Base-by-base conservation (phyloP, 2,888 invertebrate species). In the Aromia moschata region DNA sequence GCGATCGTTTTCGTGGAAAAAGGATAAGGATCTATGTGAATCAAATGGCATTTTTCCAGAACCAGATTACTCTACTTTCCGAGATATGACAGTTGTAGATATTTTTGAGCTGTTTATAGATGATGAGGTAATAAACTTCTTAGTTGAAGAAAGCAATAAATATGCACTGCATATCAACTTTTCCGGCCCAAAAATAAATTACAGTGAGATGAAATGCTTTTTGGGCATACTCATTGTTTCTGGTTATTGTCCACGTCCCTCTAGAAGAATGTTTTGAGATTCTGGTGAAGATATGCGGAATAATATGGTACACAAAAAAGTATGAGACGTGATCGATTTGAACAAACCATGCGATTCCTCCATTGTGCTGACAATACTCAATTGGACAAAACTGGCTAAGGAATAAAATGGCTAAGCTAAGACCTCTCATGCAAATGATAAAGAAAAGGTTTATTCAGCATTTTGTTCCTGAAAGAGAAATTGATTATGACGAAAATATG, bases 361-460 rank as follows among this genome's bases (percentile, higher is more conserved):
- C 69, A 71, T 57, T 68, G 52, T 56, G 64, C 63, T 9, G 70
- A 72, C 43, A 74, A 72, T 56, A 62, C 43, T 38, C 56, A 62
- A 17, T 33, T 66, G 5, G 65, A 63, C 44, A 1, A 16, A 25
- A 46, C 57, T 30, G 70, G n/a, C n/a, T n/a, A n/a, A n/a, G n/a
- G n/a, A n/a, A 75, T 47, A 74, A 70, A 68, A 65, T 68, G 53
- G 60, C 62, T 36, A 74, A 73, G 56, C 36, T 75, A 14, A 37
- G 66, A 16, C 69, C 69, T 12, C 37, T 71, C 5, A 55, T 64
- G 20, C 45, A 65, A 15, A 56, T 40, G 31, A n/a, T 70, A 10
- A 68, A 71, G 58, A 51, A 53, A 11, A 67, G 64, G 36, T 72
- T 53, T 51, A 18, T 70, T 15, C 9, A 37, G 51, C 41, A 57